These are phyloP conservation scores for Odontamblyopus rebecca DNA, from an alignment of 2,797 vertebrate species.

Conservation along the genomic window DNA sequence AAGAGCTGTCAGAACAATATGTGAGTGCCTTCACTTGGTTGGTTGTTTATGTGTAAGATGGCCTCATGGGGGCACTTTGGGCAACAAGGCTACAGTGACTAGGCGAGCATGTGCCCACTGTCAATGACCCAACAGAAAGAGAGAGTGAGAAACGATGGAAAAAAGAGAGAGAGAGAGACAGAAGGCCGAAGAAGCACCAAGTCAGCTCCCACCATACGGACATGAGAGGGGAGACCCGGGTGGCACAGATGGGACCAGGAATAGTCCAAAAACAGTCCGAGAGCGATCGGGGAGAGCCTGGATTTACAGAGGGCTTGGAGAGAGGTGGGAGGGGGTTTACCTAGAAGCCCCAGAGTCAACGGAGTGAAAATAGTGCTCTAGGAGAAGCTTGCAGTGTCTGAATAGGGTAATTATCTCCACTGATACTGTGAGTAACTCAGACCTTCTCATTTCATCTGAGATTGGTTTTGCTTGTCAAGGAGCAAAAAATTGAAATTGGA, in stretches of 20 bases:
- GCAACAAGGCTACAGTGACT: slow-evolving; percentile 41
- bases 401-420: background rate
- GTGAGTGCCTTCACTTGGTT: background rate
- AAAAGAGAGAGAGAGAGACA: slow-evolving; percentile 18
- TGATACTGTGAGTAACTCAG: background rate
- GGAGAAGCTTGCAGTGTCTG: background rate
- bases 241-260: slow-evolving; percentile 43
- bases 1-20: slow-evolving; percentile 11
- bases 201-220: slow-evolving; percentile 55
- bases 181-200: slow-evolving; percentile 46
- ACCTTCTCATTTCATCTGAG: background rate
- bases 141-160: slow-evolving; percentile 27
- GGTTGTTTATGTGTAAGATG: slow-evolving; percentile 21
- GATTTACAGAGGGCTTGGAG: slow-evolving; percentile 4
- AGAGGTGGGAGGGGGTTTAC: slow-evolving; percentile 3
- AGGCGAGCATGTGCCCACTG: slow-evolving; percentile 7
- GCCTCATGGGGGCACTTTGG: slow-evolving; percentile 35
- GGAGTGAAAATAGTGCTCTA: background rate
- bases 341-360: background rate
- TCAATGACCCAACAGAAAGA: slow-evolving; percentile 37
- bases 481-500: no score
- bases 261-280: slow-evolving; percentile 13
- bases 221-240: slow-evolving; percentile 40
- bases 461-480: background rate
- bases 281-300: slow-evolving; percentile 1